Evolutionary conservation across 2,888 invertebrate species (phyloP), one percentile per base, ranked within the genome.

Genomic region (Blomia tropicalis): DNA sequence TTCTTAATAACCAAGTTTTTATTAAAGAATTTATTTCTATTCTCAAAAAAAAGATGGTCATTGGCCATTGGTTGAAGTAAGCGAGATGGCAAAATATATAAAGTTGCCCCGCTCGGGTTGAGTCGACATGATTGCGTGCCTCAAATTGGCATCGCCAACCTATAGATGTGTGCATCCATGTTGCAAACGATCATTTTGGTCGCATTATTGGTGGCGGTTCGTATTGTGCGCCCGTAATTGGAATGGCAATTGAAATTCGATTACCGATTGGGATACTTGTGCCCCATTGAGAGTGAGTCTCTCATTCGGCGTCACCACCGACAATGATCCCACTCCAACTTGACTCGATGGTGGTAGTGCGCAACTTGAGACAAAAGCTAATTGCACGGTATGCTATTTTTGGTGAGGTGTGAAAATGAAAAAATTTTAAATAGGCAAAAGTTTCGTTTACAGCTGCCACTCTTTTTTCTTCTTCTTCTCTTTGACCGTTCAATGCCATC

Each of bases 341-440:
- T 17, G 7, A 11, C 36, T 17, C 36, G 7, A 17, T 36, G 7
- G 17, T 17, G 7, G 36, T 7, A 36, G 17, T 36, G 7, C 7
- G 36, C 36, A 36, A 36, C 17, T 36, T 36, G 36, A 36, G 36
- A 36, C 36, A 36, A 36, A 36, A 36, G 36, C 17, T 36, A 36
- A 36, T 36, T 36, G 17, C 36, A 36, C 36, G 17, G 7, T 36
- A 36, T 36, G 36, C 36, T 36, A 36, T 36, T 47, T 47, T 27
- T 47, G 51, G 7, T 47, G 7, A 47, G 51, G 51, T 47, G 51
- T 47, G 51, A 47, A 47, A 47, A 47, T 47, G 51, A 47, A 41
- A n/a, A n/a, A 47, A 47, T 47, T 47, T 47, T 47, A 47, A 47
- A 47, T 47, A 47, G n/a, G 11, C 51, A 47, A 47, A 47, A 47